phyloP scores from a whole-genome alignment of 53 echinoderm and acorn worm species.

The Echinarachnius parma region DNA sequence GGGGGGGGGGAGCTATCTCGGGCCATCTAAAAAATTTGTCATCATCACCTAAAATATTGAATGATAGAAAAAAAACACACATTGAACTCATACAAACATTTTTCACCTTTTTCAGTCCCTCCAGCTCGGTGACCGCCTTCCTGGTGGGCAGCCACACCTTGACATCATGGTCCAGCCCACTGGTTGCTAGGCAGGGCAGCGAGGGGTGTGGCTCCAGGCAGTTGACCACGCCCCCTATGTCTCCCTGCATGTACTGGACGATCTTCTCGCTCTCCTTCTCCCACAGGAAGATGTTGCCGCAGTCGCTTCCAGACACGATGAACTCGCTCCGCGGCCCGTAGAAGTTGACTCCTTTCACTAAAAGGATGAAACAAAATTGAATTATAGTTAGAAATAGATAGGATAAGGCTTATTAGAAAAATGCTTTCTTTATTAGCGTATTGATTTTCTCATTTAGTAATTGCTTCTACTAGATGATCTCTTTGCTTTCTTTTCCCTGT shows the following conservation, averaged over 20 bases:
- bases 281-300: slow-evolving; percentile 95
- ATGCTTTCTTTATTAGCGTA: no score
- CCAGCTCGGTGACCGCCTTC: slow-evolving; percentile 56
- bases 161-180: slow-evolving; percentile 93
- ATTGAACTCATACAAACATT: no score
- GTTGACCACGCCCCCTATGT: slow-evolving; percentile 90
- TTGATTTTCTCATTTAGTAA: no score
- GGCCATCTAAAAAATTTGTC: no score
- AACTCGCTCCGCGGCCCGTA: slow-evolving; percentile 92
- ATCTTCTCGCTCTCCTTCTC: slow-evolving; percentile 86
- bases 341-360: slow-evolving; percentile 99
- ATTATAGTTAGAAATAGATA: no score
- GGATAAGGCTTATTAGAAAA: no score
- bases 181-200: slow-evolving; percentile 84
- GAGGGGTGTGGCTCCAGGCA: slow-evolving; percentile 90
- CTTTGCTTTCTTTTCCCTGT: slow-evolving; percentile 87
- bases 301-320: slow-evolving; percentile 94
- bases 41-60: no score
- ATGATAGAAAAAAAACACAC: no score
- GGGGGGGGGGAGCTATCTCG: no score
- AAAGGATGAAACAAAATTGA: no score
- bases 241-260: slow-evolving; percentile 94
- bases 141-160: slow-evolving; percentile 93
- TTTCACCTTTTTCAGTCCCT: slow-evolving; percentile 73
- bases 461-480: slow-evolving; percentile 88